phyloP scores from a whole-genome alignment of 2,113 vertebrate genomes.

The Ciconia boyciana region DNA sequence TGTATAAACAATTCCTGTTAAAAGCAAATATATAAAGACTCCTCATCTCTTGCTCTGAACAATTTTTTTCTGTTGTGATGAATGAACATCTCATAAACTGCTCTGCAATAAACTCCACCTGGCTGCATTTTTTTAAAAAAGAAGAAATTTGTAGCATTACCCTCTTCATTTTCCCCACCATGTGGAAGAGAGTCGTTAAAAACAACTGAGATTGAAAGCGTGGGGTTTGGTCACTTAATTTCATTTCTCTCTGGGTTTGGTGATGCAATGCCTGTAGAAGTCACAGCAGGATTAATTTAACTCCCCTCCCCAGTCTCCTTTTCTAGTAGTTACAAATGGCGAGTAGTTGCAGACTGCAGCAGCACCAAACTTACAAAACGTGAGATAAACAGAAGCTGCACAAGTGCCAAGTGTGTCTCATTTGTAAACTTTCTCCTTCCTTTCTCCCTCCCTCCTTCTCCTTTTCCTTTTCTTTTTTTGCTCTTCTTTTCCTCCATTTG shows the following conservation, averaged over 20 bases:
- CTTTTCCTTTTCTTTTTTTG: rapidly evolving
- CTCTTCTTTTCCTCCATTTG: not conserved
- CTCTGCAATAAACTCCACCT: not conserved
- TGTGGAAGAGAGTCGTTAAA: not conserved
- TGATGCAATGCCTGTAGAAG: not conserved
- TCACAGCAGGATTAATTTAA: not conserved
- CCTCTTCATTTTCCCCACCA: not conserved
- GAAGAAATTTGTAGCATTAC: not conserved
- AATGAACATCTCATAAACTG: not conserved
- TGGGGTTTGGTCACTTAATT: not conserved
- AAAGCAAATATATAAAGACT: not conserved
- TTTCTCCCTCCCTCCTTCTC: not conserved
- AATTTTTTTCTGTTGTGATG: not conserved
- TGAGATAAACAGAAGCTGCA: not conserved
- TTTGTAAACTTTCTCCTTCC: not conserved
- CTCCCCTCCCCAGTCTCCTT: not conserved
- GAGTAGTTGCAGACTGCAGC: not conserved
- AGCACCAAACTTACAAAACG: not conserved
- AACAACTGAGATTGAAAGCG: not conserved
- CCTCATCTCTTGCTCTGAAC: not conserved
- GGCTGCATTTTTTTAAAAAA: not conserved
- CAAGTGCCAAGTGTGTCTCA: not conserved
- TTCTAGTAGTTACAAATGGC: not conserved
- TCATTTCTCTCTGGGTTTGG: not conserved
- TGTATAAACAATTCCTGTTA: not conserved